phyloP scores from a whole-genome alignment of 2,113 vertebrate species.

The Ploceus nigricollis region DNA sequence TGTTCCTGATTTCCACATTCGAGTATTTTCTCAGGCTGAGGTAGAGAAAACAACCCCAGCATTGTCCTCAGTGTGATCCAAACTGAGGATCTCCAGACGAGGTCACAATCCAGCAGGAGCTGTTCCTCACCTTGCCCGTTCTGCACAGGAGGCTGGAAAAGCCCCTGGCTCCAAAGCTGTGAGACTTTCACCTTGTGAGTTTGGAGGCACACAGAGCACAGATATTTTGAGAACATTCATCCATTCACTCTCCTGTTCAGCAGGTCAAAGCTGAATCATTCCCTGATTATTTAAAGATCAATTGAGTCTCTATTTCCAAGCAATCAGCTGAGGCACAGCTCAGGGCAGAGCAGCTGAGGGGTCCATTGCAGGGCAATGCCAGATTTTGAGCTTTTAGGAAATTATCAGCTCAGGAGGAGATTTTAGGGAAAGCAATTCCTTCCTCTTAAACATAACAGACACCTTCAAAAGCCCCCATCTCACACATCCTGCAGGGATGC shows the following conservation, averaged over 20 bases:
- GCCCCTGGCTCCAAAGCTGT: neutral
- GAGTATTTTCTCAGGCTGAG: neutral
- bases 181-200: too few relatives aligned
- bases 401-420: neutral
- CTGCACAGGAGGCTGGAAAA: neutral
- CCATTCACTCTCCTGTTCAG: neutral
- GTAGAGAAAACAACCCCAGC: neutral
- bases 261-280: neutral
- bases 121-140: neutral
- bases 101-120: neutral
- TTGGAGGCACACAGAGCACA: neutral
- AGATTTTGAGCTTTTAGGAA: neutral
- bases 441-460: neutral
- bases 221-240: neutral
- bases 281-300: neutral
- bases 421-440: neutral
- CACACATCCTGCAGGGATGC: neutral
- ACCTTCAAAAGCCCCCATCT: neutral
- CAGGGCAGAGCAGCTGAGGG: neutral
- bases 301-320: rapidly evolving
- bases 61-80: neutral
- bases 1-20: neutral
- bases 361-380: rapidly evolving
- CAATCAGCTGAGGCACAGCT: neutral
- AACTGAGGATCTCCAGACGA: neutral